Conservation (phyloP, 1,140 invertebrate genomes). For the Homarus americanus region DNA sequence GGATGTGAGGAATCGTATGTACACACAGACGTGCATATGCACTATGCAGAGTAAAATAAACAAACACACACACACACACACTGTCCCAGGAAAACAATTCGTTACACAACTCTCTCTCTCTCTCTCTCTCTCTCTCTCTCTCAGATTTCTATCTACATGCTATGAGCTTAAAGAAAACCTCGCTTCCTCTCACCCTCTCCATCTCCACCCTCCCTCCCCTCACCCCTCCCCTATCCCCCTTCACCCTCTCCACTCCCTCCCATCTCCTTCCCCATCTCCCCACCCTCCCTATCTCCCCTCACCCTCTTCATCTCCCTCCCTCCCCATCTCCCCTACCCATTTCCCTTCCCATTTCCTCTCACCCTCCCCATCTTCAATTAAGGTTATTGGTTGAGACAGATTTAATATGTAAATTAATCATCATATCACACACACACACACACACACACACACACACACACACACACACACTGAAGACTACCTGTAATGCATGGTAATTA, state of each 20-base stretch:
- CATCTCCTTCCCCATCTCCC: not conserved
- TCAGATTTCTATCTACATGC: not conserved
- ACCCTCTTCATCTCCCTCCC: not conserved
- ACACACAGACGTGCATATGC: too few relatives aligned
- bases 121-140: too few relatives aligned
- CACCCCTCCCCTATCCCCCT: not conserved
- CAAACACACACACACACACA: too few relatives aligned
- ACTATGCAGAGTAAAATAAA: too few relatives aligned
- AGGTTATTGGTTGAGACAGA: not conserved
- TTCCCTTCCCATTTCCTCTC: not conserved
- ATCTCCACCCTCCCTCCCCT: not conserved
- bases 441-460: constrained; percentile 2
- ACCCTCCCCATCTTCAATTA: not conserved
- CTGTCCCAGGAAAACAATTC: too few relatives aligned
- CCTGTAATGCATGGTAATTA: too few relatives aligned
- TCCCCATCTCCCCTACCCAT: not conserved
- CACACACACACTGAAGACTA: not conserved
- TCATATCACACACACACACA: not conserved
- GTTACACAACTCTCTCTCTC: too few relatives aligned
- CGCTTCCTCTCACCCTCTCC: not conserved
- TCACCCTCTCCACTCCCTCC: not conserved
- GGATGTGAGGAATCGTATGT: too few relatives aligned
- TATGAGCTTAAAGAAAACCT: too few relatives aligned
- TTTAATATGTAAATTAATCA: too few relatives aligned
- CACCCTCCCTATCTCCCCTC: not conserved